Conservation (phyloP, 2,113 vertebrate species). For the Perca schrenkii region DNA sequence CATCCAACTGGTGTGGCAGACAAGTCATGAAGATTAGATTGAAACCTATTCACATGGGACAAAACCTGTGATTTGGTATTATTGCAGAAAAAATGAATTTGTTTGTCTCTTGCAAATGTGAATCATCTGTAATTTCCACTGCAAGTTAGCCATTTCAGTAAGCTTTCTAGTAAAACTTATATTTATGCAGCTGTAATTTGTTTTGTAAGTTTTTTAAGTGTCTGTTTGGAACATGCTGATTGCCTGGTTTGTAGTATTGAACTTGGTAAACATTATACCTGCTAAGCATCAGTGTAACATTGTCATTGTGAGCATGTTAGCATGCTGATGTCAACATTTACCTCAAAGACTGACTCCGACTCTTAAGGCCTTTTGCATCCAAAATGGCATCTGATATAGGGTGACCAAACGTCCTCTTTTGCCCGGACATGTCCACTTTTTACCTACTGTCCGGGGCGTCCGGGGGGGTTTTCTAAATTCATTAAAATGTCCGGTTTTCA, state of each 20-base stretch:
- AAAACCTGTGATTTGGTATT: conserved; percentile 26
- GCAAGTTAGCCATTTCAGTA: not conserved
- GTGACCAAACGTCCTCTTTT: too few relatives aligned
- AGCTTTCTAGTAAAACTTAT: not conserved
- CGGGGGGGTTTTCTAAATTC: too few relatives aligned
- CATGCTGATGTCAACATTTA: not conserved
- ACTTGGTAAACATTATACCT: not conserved
- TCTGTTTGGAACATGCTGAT: too few relatives aligned
- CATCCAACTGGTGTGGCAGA: conserved; percentile 4
- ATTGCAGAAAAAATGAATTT: not conserved
- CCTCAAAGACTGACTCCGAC: not conserved
- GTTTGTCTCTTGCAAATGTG: not conserved
- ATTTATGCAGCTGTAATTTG: not conserved
- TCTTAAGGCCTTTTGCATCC: too few relatives aligned
- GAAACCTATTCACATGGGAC: conserved; percentile 7
- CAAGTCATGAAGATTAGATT: conserved; percentile 32
- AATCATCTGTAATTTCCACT: conserved; percentile 7
- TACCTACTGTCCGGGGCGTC: too few relatives aligned
- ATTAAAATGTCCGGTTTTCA: too few relatives aligned
- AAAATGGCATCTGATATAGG: too few relatives aligned
- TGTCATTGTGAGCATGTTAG: not conserved
- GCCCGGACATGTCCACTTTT: too few relatives aligned
- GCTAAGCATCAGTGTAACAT: not conserved
- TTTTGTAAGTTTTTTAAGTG: not conserved
- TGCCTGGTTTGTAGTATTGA: too few relatives aligned